Conservation (phyloP, 2,888 invertebrate species). For the Mechanitis messenoides region DNA sequence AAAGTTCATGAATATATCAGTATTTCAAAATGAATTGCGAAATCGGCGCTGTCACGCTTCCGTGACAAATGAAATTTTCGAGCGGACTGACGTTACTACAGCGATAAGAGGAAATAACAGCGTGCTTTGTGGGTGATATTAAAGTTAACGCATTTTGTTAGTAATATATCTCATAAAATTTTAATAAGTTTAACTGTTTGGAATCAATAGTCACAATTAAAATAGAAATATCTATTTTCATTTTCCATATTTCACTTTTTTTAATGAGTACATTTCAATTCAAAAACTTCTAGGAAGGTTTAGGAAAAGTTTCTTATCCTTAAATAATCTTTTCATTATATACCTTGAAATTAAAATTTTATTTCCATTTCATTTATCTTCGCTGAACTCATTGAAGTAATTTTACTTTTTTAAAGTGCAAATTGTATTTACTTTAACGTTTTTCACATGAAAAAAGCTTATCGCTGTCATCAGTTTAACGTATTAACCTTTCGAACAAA, state of each 20-base stretch:
- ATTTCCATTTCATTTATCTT: neutral
- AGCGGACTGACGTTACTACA: conserved; percentile 35
- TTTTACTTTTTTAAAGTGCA: neutral
- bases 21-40: conserved; percentile 5
- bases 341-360: neutral
- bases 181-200: no score
- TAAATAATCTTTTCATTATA: neutral
- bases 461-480: conserved; percentile 17
- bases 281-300: no score
- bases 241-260: no score
- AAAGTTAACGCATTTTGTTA: no score
- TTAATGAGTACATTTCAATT: no score
- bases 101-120: conserved; percentile 40
- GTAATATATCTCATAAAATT: no score
- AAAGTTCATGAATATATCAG: conserved; percentile 1
- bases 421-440: conserved; percentile 11
- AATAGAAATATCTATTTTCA: no score
- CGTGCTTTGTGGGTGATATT: conserved; percentile 11
- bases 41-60: conserved; percentile 34
- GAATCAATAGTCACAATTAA: no score
- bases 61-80: conserved; percentile 53
- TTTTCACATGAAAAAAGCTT: conserved; percentile 12
- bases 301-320: no score
- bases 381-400: neutral
- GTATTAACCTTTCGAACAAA: conserved; percentile 9